phyloP scores from a whole-genome alignment of 2,888 invertebrate genomes.

The Dynastes maya region DNA sequence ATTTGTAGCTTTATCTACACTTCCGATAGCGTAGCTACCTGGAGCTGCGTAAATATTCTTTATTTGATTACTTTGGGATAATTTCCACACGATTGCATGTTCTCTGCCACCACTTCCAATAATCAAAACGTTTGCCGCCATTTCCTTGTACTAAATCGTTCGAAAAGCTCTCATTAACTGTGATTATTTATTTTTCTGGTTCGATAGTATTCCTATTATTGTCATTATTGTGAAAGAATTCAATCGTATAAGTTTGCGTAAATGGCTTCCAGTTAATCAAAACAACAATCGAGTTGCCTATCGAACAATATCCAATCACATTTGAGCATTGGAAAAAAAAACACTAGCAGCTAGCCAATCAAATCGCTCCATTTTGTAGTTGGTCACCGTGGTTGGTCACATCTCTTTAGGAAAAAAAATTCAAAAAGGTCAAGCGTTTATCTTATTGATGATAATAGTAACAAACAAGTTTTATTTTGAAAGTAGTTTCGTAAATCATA shows the following conservation, averaged over 20 bases:
- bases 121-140: slow-evolving; percentile 79
- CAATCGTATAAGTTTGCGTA: not conserved
- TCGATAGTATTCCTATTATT: not conserved
- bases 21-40: slow-evolving; percentile 89
- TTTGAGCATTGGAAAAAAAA: not conserved
- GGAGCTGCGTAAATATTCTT: slow-evolving; percentile 86
- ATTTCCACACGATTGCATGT: slow-evolving; percentile 96
- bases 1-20: slow-evolving; percentile 79
- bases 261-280: not conserved
- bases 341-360: not conserved
- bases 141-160: slow-evolving; percentile 52
- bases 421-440: slow-evolving; percentile 8
- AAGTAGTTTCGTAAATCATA: not conserved
- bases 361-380: not conserved
- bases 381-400: too few species aligned
- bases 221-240: slow-evolving; percentile 1
- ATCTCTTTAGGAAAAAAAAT: not conserved
- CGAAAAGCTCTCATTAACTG: not conserved
- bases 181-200: not conserved
- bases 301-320: not conserved
- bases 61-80: slow-evolving; percentile 84
- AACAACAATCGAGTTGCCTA: not conserved
- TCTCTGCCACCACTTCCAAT: slow-evolving; percentile 96
- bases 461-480: slow-evolving; percentile 2
- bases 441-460: not conserved